Evolutionary conservation across 2,888 invertebrate genomes (phyloP), one percentile per base, ranked within the genome.

Genomic region (Mechanitis messenoides): DNA sequence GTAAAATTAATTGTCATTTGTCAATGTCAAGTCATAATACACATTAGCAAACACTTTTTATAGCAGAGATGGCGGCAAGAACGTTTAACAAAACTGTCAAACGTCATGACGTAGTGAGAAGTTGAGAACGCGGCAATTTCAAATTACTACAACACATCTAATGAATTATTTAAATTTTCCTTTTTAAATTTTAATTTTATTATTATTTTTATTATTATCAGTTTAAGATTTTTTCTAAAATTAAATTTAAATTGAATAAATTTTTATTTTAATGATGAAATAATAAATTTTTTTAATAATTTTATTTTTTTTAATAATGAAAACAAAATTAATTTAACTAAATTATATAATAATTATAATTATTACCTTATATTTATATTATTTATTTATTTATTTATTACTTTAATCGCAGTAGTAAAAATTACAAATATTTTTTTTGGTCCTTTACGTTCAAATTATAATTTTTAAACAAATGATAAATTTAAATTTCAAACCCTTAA

Each of bases 361-460:
- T 91, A 84, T 74, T 70, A 88, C 72, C 74, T 92, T 72, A 89
- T 89, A 74, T 76, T 90, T 72, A 77, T 91, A 79, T 69, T 92
- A 87, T 90, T 92, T 80, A 88, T 91, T 79, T 93, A 92, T 74
- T 76, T 93, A 85, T 87, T 93, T 81, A 84, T 92, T 76, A 87
- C 91, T 0, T 75, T 93, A 88, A 85, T 93, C 75, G 88, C 88
- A 35, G 77, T 91, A 62, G 90, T 92, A 70, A 92, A 92, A 90
- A 91, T 93, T 79, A 91, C 90, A 62, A 91, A 91, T 80, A 83
- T 90, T 80, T 87, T 88, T 75, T 84, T 62, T 69, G 69, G 71
- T 0, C 69, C 71, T 38, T 65, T 92, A 71, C 92, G 92, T 69
- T 78, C 85, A 68, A 71, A 70, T 60, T 74, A 56, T 78, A 71